phyloP scores from a whole-genome alignment of 1,140 invertebrate species.

The Lordiphosa mommai region DNA sequence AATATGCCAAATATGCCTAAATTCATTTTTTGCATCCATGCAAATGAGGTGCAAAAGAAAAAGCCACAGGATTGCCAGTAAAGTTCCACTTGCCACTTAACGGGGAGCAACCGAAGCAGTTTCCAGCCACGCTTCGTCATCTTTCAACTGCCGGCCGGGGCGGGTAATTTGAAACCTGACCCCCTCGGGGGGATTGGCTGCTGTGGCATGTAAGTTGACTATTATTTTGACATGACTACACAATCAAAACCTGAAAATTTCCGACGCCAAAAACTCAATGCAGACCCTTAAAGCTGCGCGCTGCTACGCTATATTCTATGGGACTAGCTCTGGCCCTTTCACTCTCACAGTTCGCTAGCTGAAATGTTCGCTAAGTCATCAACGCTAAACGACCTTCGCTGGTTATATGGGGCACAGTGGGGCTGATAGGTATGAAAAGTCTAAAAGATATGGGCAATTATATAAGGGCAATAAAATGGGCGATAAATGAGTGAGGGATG shows the following conservation, averaged over 20 bases:
- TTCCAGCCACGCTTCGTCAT: slow-evolving; percentile 5
- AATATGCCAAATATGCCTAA: slow-evolving; percentile 75
- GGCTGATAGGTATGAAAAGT: no score
- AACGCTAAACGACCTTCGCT: slow-evolving; percentile 73
- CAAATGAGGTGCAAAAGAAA: slow-evolving; percentile 39
- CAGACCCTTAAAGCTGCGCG: slow-evolving; percentile 21
- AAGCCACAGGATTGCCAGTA: slow-evolving; percentile 6
- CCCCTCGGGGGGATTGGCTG: slow-evolving; percentile 17
- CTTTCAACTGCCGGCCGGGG: slow-evolving; percentile 1
- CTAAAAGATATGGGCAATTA: no score
- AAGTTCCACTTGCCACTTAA: slow-evolving; percentile 9
- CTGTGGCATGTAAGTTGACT: slow-evolving; percentile 78
- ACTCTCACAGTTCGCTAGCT: background rate
- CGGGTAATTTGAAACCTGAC: slow-evolving; percentile 6
- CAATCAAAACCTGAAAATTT: slow-evolving; percentile 78
- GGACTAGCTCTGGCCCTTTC: background rate
- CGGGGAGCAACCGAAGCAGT: background rate
- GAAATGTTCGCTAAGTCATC: slow-evolving; percentile 17
- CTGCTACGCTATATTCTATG: background rate
- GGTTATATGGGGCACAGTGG: slow-evolving; percentile 17
- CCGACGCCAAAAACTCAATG: slow-evolving; percentile 17
- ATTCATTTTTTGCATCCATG: slow-evolving; percentile 60
- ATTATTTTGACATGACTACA: slow-evolving; percentile 79
- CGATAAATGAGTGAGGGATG: no score
- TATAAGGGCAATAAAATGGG: no score